These are phyloP conservation scores for Micromesistius poutassou DNA, from an alignment of 2,797 vertebrate genomes.

Conservation along the genomic window DNA sequence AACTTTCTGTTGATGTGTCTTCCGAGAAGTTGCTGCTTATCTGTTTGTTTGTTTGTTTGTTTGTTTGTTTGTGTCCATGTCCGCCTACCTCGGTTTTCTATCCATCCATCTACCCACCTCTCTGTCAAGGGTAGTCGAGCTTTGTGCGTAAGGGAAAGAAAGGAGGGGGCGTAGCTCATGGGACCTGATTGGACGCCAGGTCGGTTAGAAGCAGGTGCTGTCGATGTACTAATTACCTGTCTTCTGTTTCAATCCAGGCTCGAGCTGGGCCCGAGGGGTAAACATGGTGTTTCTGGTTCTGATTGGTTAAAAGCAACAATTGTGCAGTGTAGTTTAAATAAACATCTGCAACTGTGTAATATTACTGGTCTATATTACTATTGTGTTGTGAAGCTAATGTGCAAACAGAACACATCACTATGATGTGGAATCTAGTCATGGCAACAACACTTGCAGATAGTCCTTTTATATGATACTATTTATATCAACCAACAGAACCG, in stretches of 20 bases:
- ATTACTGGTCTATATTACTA: too few species aligned
- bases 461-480: not conserved
- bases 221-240: not conserved
- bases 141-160: too few species aligned
- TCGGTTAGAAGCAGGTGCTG: not conserved
- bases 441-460: not conserved
- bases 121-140: too few species aligned
- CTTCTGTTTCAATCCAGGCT: not conserved
- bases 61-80: too few species aligned
- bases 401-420: not conserved
- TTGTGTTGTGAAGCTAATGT: too few species aligned
- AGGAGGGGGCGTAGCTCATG: not conserved
- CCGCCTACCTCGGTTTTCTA: too few species aligned
- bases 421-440: not conserved
- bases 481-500: not conserved
- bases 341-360: too few species aligned
- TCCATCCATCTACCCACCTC: not conserved
- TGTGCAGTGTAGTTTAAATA: not conserved
- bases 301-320: not conserved
- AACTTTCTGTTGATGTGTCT: not conserved
- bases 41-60: too few species aligned
- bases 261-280: not conserved
- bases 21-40: not conserved
- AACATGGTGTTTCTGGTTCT: too few species aligned
- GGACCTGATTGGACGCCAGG: not conserved